phyloP scores from a whole-genome alignment of 1,140 invertebrate genomes.

The Drosophila sp. region DNA sequence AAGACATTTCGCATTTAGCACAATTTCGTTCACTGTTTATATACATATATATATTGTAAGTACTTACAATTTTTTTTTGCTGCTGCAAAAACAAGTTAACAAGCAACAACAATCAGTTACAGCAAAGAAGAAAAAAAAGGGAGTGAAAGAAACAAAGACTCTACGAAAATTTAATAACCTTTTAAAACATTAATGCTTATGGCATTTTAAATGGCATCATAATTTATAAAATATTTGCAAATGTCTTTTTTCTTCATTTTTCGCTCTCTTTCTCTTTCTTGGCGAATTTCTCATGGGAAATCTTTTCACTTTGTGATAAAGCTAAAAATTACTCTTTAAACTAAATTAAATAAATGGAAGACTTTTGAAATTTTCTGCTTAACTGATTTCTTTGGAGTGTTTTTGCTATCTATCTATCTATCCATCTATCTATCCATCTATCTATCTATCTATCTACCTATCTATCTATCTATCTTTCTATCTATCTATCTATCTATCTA shows the following conservation, averaged over 20 bases:
- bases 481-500: no score
- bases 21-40: slow-evolving; percentile 31
- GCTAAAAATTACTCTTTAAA: background rate
- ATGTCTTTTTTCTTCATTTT: slow-evolving; percentile 3
- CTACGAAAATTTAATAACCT: slow-evolving; percentile 42
- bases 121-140: slow-evolving; percentile 2
- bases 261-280: slow-evolving; percentile 12
- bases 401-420: no score
- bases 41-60: slow-evolving; percentile 6
- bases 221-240: slow-evolving; percentile 33
- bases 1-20: slow-evolving; percentile 63
- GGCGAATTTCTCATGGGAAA: slow-evolving; percentile 8
- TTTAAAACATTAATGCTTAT: slow-evolving; percentile 53
- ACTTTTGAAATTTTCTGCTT: background rate
- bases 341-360: background rate
- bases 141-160: slow-evolving; percentile 10
- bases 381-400: no score
- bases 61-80: slow-evolving; percentile 7
- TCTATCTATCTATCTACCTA: no score
- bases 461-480: no score
- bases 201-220: slow-evolving; percentile 54
- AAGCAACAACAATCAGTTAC: slow-evolving; percentile 21
- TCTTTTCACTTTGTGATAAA: slow-evolving; percentile 3
- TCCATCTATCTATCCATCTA: no score
- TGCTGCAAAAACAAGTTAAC: slow-evolving; percentile 32